These are phyloP conservation scores for Nicator chloris DNA, from an alignment of 2,113 vertebrate species.

Conservation along the genomic window DNA sequence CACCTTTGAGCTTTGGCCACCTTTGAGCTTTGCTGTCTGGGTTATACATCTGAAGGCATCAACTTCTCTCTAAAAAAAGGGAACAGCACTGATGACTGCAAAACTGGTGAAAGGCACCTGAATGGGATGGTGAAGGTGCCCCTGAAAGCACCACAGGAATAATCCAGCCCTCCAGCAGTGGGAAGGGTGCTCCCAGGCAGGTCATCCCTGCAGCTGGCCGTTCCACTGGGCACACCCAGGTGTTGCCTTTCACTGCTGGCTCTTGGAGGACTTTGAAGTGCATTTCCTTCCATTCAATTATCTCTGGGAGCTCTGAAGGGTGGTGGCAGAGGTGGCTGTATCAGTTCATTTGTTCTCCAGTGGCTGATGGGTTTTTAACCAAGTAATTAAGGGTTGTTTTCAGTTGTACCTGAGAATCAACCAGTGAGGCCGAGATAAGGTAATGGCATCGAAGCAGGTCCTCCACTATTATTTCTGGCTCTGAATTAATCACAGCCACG, in stretches of 20 bases:
- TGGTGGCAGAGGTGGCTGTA: neutral
- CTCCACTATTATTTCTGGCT: constrained; percentile 30
- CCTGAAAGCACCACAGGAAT: neutral
- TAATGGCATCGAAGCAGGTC: neutral
- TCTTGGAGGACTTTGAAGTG: neutral
- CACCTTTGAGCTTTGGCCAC: neutral
- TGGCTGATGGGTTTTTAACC: neutral
- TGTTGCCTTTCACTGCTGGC: neutral
- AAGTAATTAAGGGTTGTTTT: constrained; percentile 50
- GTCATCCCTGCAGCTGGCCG: neutral
- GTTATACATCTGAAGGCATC: neutral
- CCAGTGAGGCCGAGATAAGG: constrained; percentile 43
- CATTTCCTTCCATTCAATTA: neutral
- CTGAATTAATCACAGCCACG: constrained; percentile 35
- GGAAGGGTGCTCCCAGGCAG: neutral
- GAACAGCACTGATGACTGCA: neutral
- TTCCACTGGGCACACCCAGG: neutral
- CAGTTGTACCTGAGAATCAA: constrained; percentile 1
- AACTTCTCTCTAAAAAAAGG: neutral
- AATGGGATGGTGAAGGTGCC: neutral
- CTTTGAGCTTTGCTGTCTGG: neutral
- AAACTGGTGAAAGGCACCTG: neutral
- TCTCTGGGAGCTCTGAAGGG: neutral
- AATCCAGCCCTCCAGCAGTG: neutral
- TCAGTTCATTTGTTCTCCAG: neutral